Conservation (phyloP, 2,113 vertebrate genomes). For the Aplodontia rufa region DNA sequence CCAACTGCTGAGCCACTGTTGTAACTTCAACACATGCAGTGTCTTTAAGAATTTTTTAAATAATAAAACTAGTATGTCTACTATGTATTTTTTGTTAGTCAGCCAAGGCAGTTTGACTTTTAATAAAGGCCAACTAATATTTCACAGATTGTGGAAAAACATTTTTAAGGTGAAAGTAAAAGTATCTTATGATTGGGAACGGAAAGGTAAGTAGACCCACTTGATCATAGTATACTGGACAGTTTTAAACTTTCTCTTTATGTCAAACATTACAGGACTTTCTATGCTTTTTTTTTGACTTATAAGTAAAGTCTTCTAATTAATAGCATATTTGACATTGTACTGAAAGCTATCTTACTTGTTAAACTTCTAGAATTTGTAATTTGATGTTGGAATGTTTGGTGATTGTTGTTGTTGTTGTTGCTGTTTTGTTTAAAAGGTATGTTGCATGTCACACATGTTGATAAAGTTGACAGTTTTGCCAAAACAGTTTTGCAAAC, state of each 20-base stretch:
- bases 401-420: background rate
- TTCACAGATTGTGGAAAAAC: background rate
- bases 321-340: background rate
- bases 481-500: slow-evolving; percentile 27
- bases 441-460: background rate
- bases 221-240: background rate
- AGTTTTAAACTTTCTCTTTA: background rate
- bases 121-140: background rate
- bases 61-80: background rate
- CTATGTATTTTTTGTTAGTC: background rate
- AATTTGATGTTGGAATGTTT: slow-evolving; percentile 28
- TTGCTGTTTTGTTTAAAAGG: background rate
- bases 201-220: background rate
- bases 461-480: slow-evolving; percentile 36
- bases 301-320: slow-evolving; percentile 2
- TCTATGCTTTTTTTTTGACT: background rate
- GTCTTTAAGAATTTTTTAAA: background rate
- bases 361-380: slow-evolving; percentile 14
- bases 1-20: too few relatives aligned
- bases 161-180: background rate
- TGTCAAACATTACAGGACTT: background rate
- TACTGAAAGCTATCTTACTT: background rate
- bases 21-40: background rate
- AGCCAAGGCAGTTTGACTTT: background rate
- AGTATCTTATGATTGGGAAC: background rate